Evolutionary conservation across 2,888 invertebrate genomes (phyloP).

Genomic region (Acheta domesticus): DNA sequence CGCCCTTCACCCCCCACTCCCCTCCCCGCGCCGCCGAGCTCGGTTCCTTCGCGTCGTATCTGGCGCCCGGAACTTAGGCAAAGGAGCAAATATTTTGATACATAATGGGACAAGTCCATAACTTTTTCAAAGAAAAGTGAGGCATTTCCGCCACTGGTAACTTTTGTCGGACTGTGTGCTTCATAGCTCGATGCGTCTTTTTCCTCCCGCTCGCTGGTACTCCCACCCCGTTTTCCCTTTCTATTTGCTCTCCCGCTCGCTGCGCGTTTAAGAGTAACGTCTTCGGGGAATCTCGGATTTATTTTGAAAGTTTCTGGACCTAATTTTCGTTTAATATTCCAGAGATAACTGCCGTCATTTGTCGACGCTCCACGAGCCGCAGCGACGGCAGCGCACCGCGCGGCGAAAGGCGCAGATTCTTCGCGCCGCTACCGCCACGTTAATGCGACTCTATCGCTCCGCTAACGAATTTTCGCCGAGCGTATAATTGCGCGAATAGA

Average conservation of each 20-base stretch:
- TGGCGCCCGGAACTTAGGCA: conserved; percentile 18
- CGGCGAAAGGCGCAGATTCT: too few species aligned
- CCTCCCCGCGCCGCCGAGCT: neutral
- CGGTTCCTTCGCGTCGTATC: neutral
- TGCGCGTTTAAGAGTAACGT: neutral
- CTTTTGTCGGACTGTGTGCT: neutral
- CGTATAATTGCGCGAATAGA: too few species aligned
- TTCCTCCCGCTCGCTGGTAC: neutral
- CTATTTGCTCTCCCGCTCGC: neutral
- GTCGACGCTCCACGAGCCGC: too few species aligned
- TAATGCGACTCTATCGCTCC: too few species aligned
- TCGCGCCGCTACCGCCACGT: too few species aligned
- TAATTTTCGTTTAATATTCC: conserved; percentile 3
- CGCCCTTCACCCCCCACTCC: neutral
- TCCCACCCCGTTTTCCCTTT: neutral
- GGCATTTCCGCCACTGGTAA: conserved; percentile 4
- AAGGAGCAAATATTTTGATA: conserved; percentile 18
- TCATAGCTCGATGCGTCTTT: too few species aligned
- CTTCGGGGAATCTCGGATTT: neutral
- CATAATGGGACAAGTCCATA: conserved; percentile 6
- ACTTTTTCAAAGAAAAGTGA: conserved; percentile 18
- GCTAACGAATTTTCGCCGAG: too few species aligned
- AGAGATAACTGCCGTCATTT: too few species aligned
- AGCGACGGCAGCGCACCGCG: too few species aligned
- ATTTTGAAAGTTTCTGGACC: neutral